Percentiles rank a stretch among this genome's conserved stretches.
phyloP scores from a whole-genome alignment of 1,140 invertebrate genomes.

The Drosophila elegans region DNA sequence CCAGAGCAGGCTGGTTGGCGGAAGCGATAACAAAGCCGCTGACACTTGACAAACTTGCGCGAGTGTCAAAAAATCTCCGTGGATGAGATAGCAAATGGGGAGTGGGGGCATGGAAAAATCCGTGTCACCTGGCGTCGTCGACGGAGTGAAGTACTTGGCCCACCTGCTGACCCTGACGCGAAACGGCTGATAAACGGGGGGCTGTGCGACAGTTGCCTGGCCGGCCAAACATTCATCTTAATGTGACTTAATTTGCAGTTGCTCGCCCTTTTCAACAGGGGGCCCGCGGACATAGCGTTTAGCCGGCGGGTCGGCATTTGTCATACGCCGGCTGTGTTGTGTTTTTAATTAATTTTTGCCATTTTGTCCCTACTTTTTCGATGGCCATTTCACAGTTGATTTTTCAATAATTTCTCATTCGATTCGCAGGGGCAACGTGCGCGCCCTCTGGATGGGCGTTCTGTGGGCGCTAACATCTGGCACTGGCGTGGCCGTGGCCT shows the following conservation, averaged over 20 bases:
- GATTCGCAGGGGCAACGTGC: constrained; percentile 87
- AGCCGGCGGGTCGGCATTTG: constrained; percentile 46
- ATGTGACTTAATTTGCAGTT: constrained; percentile 70
- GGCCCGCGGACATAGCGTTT: constrained; percentile 31
- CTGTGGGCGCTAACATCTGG: constrained; percentile 90
- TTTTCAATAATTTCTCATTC: constrained; percentile 59
- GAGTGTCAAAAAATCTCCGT: constrained; percentile 51
- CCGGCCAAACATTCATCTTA: constrained; percentile 48
- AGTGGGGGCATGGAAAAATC: constrained; percentile 5
- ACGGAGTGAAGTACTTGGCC: constrained; percentile 38
- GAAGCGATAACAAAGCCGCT: constrained; percentile 83
- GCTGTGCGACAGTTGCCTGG: constrained; percentile 26
- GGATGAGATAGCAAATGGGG: neutral
- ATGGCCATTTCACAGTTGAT: constrained; percentile 39
- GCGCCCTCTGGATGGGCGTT: constrained; percentile 90
- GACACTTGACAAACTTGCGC: constrained; percentile 81
- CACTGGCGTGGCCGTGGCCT: constrained; percentile 93
- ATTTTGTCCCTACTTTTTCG: constrained; percentile 3
- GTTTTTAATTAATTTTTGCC: constrained; percentile 75
- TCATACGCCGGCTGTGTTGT: constrained; percentile 55
- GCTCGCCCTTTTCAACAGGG: neutral
- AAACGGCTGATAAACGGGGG: constrained; percentile 54
- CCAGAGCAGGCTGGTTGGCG: constrained; percentile 59
- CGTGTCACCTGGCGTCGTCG: constrained; percentile 34
- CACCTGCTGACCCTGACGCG: constrained; percentile 45